Evolutionary conservation across 1,140 invertebrate genomes (phyloP), one percentile per base, ranked within the genome.

Genomic region (Hermatobates lingyangjiaoensis): DNA sequence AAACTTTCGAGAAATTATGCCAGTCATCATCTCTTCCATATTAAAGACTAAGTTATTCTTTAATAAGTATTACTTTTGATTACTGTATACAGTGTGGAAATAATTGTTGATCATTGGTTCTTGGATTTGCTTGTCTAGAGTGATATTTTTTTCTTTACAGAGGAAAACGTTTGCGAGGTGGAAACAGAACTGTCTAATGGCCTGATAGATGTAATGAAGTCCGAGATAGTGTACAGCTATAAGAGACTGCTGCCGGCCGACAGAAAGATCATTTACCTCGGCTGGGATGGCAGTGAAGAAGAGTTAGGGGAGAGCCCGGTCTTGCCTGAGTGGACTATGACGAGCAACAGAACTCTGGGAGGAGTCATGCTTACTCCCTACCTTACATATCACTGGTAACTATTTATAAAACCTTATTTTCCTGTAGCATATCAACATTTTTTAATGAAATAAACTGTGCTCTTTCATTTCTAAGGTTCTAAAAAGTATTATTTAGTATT

Each of bases 171-270:
- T 50, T 56, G 44, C 26, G 58, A 63, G 51, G 39, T 73, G 5
- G 76, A 78, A 60, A 62, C 70, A 47, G 69, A 76, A 57, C 69
- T 80, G 57, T 75, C 75, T 26, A 67, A 74, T 20, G 81, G 82
- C 55, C 68, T 94, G 25, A 74, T 83, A 10, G 71, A 77, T 47
- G 91, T 84, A 59, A 83, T 92, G 69, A 75, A 77, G 27, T 75
- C 74, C 23, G 77, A 81, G 61, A 71, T 89, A 2, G 71, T 75
- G n/a, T 94, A 93, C 63, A 80, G 84, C 2, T 69, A 93, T 1
- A 82, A 83, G 58, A 70, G 91, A 40, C 66, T 96, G 15, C 63
- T 95, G 50, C 75, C 86, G 0, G 91, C 87, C 2, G 89, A 95
- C 70, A 66, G 87, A 14, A 91, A 92, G 62, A 68, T 72, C 12